A percentile compares a stretch with the other conserved stretches of the same genome.
These are phyloP conservation scores for Idaea aversata DNA, from an alignment of 2,888 invertebrate genomes.

Conservation along the genomic window DNA sequence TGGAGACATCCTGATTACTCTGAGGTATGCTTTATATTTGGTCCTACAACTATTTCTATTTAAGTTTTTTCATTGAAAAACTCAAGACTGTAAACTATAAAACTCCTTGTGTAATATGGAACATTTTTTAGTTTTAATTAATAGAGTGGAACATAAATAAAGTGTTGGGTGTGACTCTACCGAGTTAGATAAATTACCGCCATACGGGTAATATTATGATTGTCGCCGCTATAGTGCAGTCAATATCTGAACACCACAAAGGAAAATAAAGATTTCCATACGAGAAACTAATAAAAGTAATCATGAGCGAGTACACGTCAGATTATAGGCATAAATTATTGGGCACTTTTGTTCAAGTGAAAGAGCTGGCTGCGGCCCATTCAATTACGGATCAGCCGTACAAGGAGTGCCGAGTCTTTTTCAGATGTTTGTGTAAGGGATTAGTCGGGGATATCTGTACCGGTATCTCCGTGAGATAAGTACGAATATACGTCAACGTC, in stretches of 20 bases:
- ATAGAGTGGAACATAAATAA: constrained; percentile 53
- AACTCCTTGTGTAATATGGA: neutral
- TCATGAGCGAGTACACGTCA: constrained; percentile 63
- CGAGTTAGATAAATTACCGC: constrained; percentile 56
- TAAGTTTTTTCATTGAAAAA: constrained; percentile 10
- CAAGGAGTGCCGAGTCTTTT: constrained; percentile 77
- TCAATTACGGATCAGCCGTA: constrained; percentile 74
- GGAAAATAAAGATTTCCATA: constrained; percentile 56
- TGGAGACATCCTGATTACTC: constrained; percentile 74
- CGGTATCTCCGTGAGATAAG: constrained; percentile 80
- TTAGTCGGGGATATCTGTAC: constrained; percentile 77
- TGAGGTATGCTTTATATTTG: constrained; percentile 52
- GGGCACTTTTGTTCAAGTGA: constrained; percentile 76
- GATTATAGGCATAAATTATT: constrained; percentile 80
- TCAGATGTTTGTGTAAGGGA: constrained; percentile 78
- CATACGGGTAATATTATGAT: constrained; percentile 70
- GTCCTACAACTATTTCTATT: constrained; percentile 58
- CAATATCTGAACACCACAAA: constrained; percentile 70
- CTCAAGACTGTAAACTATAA: neutral
- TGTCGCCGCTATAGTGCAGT: constrained; percentile 61
- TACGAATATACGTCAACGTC: constrained; percentile 81
- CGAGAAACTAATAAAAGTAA: constrained; percentile 64
- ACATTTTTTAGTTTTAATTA: constrained; percentile 44
- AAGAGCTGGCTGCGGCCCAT: constrained; percentile 66
- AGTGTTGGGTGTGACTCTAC: constrained; percentile 48